Evolutionary conservation across 2,888 invertebrate species (phyloP).

Genomic region (Pterostichus niger): DNA sequence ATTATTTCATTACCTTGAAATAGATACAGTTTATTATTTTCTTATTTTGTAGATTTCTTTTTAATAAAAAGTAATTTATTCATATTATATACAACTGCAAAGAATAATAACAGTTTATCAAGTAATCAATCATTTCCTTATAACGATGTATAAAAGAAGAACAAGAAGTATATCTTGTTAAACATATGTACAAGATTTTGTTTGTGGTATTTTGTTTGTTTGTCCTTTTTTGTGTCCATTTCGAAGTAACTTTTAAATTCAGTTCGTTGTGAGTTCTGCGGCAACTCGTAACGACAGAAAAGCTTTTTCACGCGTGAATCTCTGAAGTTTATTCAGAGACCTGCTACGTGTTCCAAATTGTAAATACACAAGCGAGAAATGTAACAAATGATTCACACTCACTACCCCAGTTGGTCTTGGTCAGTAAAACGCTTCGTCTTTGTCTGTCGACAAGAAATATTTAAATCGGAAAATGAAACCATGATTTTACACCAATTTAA

Average conservation of each 20-base stretch:
- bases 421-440: slow-evolving; percentile 13
- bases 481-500: slow-evolving; percentile 13
- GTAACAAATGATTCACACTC: neutral
- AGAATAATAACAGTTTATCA: neutral
- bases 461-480: slow-evolving; percentile 5
- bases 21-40: no score
- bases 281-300: slow-evolving; percentile 38
- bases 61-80: no score
- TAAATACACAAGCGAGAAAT: slow-evolving; percentile 34
- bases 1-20: no score
- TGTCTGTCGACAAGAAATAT: slow-evolving; percentile 14
- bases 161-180: neutral
- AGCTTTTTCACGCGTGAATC: slow-evolving; percentile 57
- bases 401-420: slow-evolving; percentile 6
- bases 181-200: neutral
- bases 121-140: neutral
- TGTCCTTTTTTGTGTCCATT: slow-evolving; percentile 9
- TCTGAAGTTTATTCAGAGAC: slow-evolving; percentile 49
- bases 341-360: slow-evolving; percentile 54
- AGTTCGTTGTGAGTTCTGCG: slow-evolving; percentile 29
- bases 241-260: slow-evolving; percentile 40
- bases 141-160: neutral
- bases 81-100: no score
- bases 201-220: slow-evolving; percentile 21
- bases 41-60: no score